A percentile compares a stretch with the other conserved stretches of the same genome.
These are phyloP conservation scores for Lacerta viridis DNA, from an alignment of 2,797 vertebrate species.

Conservation along the genomic window DNA sequence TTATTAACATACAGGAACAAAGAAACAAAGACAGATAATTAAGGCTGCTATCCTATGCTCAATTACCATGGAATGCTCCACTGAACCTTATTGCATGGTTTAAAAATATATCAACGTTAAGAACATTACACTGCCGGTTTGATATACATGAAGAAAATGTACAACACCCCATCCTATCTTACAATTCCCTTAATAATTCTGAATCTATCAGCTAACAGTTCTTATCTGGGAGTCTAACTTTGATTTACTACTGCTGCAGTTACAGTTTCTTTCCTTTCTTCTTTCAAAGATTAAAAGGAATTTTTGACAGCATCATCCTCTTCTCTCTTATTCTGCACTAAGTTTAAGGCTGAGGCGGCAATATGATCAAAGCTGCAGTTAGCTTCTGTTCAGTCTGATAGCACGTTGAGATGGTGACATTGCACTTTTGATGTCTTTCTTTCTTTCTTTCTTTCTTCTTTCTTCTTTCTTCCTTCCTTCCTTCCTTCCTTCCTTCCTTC, in stretches of 20 bases:
- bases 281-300: constrained; percentile 43
- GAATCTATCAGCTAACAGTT: neutral
- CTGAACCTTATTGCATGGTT: neutral
- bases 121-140: neutral
- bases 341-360: constrained; percentile 13
- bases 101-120: neutral
- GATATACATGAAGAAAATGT: neutral
- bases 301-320: constrained; percentile 35
- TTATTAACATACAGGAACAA: neutral
- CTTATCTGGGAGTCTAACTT: constrained; percentile 16
- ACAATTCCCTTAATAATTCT: constrained; percentile 21
- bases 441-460: neutral
- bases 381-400: neutral
- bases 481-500: neutral
- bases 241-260: constrained; percentile 18
- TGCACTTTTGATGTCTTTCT: neutral
- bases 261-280: constrained; percentile 25
- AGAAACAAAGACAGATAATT: neutral
- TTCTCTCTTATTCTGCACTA: constrained; percentile 21
- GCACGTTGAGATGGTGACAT: neutral
- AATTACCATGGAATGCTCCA: neutral
- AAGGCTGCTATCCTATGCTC: neutral
- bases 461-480: no score
- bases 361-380: neutral
- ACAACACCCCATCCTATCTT: neutral